Percentiles rank a stretch among this genome's conserved stretches.
Conservation (phyloP, 1,140 invertebrate genomes). For the Forficula auricularia region DNA sequence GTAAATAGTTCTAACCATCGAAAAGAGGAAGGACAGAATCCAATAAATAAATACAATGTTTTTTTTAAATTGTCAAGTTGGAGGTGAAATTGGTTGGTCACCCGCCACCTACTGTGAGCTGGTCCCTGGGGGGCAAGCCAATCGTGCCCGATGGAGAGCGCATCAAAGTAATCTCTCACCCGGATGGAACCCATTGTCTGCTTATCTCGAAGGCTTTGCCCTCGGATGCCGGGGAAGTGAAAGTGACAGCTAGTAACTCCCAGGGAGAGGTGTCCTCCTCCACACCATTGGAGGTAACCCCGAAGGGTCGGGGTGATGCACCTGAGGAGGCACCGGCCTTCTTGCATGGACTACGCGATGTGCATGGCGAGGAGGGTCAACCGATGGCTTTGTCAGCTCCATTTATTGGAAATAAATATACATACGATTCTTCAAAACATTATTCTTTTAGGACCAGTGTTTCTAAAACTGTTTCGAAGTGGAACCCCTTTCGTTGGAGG, state of each 20-base stretch:
- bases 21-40: no score
- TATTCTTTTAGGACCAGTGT: no score
- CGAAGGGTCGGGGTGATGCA: conserved; percentile 36
- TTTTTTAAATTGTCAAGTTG: conserved; percentile 21
- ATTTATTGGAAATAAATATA: conserved; percentile 29
- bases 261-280: conserved; percentile 50
- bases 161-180: conserved; percentile 40
- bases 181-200: conserved; percentile 48
- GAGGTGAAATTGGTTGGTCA: conserved; percentile 57
- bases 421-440: no score
- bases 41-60: no score
- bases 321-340: conserved; percentile 59
- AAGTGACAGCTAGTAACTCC: conserved; percentile 52
- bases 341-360: conserved; percentile 50
- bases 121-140: conserved; percentile 44
- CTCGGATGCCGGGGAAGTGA: conserved; percentile 57
- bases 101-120: conserved; percentile 53
- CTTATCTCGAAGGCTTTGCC: conserved; percentile 43
- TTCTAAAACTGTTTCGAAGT: no score
- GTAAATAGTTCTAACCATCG: no score
- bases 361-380: conserved; percentile 58
- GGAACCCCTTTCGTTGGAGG: no score
- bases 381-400: conserved; percentile 42
- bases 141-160: conserved; percentile 53
- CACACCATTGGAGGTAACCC: conserved; percentile 45